Percentiles rank a stretch among this genome's conserved stretches.
These are phyloP conservation scores for Upupa epops DNA, from an alignment of 2,113 vertebrate species.

Conservation along the genomic window DNA sequence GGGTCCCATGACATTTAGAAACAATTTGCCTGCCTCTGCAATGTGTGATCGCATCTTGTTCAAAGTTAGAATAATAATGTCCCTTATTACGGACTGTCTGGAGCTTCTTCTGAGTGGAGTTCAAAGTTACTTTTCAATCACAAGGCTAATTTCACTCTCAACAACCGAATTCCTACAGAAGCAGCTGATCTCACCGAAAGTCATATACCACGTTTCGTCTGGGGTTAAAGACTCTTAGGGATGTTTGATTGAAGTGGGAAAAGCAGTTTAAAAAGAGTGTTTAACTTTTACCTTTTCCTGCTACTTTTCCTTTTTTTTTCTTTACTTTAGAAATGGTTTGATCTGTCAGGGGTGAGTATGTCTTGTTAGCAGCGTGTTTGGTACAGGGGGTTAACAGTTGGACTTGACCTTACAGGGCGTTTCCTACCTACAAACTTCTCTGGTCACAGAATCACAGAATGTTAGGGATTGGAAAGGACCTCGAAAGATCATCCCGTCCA, in stretches of 20 bases:
- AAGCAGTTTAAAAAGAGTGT: neutral
- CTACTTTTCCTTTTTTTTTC: neutral
- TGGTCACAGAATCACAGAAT: no score
- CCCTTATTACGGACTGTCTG: neutral
- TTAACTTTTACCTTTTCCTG: neutral
- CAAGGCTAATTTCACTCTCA: neutral
- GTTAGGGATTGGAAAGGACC: no score
- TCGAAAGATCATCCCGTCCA: no score
- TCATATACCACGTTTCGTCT: neutral
- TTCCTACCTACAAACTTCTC: no score
- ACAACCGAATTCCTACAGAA: neutral
- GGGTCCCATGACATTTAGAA: neutral
- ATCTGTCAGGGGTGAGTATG: neutral
- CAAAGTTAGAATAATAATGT: neutral
- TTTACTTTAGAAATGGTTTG: neutral
- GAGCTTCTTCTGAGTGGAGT: neutral
- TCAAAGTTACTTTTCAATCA: constrained; percentile 40
- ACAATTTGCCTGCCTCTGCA: neutral
- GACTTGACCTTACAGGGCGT: no score
- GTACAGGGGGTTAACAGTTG: no score
- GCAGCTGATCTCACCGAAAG: constrained; percentile 4
- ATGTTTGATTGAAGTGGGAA: neutral
- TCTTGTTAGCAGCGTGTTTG: no score
- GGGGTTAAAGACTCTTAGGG: neutral
- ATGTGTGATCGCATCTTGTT: neutral